Conservation (phyloP, 2,113 vertebrate genomes). For the Gambusia holbrooki region DNA sequence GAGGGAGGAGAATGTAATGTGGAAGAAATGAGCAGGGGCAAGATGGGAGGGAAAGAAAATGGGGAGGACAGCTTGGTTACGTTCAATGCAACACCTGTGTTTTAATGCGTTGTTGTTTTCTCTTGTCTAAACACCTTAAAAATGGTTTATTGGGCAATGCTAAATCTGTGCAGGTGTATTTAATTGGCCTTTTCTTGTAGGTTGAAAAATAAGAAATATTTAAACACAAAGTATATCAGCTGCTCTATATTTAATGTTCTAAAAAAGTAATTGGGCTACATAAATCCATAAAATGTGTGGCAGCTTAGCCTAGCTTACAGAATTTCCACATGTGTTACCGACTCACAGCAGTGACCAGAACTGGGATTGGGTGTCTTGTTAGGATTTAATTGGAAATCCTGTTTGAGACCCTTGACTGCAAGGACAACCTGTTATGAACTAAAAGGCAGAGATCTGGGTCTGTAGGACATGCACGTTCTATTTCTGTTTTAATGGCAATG, state of each 20-base stretch:
- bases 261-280: background rate
- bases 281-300: background rate
- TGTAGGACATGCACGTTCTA: too few relatives aligned
- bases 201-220: too few relatives aligned
- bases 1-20: slow-evolving; percentile 11
- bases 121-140: too few relatives aligned
- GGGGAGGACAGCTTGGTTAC: background rate
- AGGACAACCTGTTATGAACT: too few relatives aligned
- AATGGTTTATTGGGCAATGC: background rate
- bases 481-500: too few relatives aligned
- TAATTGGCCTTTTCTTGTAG: background rate
- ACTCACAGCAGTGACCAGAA: background rate
- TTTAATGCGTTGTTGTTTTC: background rate
- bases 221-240: too few relatives aligned
- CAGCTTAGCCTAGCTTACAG: background rate
- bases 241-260: too few relatives aligned
- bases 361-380: background rate
- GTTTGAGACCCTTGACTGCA: background rate
- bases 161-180: background rate
- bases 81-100: background rate
- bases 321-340: background rate
- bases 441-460: too few relatives aligned
- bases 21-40: slow-evolving; percentile 2
- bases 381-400: background rate
- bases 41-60: background rate